Base-by-base conservation (phyloP, 2,888 invertebrate genomes). In the Troides aeacus region DNA sequence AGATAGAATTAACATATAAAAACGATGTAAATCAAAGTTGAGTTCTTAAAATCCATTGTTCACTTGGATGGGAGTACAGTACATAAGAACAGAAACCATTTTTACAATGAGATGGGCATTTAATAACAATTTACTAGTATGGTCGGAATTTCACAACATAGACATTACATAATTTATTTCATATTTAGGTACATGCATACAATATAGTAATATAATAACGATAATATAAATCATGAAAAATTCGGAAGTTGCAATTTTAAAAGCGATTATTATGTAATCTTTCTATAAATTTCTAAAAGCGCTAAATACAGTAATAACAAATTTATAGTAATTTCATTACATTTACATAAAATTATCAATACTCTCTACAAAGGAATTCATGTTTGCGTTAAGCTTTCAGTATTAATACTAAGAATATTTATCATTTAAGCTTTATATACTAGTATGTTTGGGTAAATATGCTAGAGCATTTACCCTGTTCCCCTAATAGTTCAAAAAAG, bases 71-170 rank as follows among this genome's bases (percentile, higher is more conserved):
- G 21, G 21, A 21, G 21, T 21, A 21, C 21, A 21, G 21, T 21
- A 21, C 21, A 21, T 21, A 21, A 21, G 21, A 21, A 21, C 21
- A 21, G 21, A 21, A 30, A 30, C 5, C 3, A 30, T 30, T 30
- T 8, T 23, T 62, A 23, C 24, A 71, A 62, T 50, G 50, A 39
- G 60, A 0, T 62, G 18, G 18, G n/a, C 18, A 53, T 53, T 53
- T 53, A 53, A 53, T 12, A 5, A 53, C n/a, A 53, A 53, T 53
- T 3, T 7, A 53, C 18, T 12, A 2, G 5, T 50, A 50, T 18
- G 15, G 17, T 53, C n/a, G n/a, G 53, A 53, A 53, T 53, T 18
- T 18, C 18, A n/a, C n/a, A 53, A 53, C 53, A 53, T 53, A 53
- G 4, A 53, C 53, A 53, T 18, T 7, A n/a, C n/a, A n/a, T 12